Conservation (phyloP, 2,888 invertebrate species). For the Myopa testacea region DNA sequence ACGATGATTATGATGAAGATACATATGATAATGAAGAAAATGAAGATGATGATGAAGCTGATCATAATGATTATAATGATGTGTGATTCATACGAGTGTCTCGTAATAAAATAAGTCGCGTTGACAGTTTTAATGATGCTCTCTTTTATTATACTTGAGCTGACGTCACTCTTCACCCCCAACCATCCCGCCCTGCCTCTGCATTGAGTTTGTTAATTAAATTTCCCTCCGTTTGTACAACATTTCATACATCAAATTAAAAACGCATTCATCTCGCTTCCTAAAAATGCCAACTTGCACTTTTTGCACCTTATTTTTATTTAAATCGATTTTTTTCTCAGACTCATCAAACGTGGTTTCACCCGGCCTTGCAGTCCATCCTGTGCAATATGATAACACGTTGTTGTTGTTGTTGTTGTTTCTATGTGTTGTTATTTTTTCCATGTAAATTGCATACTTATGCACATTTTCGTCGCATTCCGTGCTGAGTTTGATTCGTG, state of each 20-base stretch:
- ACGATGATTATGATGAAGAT: background rate
- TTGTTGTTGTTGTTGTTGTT: background rate
- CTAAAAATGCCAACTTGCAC: conserved; percentile 32
- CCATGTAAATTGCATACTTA: conserved; percentile 56
- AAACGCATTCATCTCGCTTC: conserved; percentile 3
- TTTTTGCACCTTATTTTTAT: conserved; percentile 39
- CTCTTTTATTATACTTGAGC: conserved; percentile 1
- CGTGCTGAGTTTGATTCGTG: conserved; percentile 24
- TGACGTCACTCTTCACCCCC: background rate
- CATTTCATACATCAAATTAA: conserved; percentile 15
- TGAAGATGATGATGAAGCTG: background rate
- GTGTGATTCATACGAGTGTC: conserved; percentile 57
- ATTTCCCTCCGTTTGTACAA: background rate
- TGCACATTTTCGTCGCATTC: conserved; percentile 52
- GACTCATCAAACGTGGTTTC: conserved; percentile 5
- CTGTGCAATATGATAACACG: conserved; percentile 5
- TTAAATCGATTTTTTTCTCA: conserved; percentile 38
- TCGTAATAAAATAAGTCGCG: conserved; percentile 38
- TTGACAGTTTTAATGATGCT: conserved; percentile 40
- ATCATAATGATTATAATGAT: conserved; percentile 11
- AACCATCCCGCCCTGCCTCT: background rate
- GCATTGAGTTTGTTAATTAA: background rate
- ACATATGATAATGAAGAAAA: too few relatives aligned
- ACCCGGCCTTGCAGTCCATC: conserved; percentile 36
- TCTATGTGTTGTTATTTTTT: conserved; percentile 27